phyloP scores from a whole-genome alignment of 2,888 invertebrate genomes.

The Chydorus sphaericus region DNA sequence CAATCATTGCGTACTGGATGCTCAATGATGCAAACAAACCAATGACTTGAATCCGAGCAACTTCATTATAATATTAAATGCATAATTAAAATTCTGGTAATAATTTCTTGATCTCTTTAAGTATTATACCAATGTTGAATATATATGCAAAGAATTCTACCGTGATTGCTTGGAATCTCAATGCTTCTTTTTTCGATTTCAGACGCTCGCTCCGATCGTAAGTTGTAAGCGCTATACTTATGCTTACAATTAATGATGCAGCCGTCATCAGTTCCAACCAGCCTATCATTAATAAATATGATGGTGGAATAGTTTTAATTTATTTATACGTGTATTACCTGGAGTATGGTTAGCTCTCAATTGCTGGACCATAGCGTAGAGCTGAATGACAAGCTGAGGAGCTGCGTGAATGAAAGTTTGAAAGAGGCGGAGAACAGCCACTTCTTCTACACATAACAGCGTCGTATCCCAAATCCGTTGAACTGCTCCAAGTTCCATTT shows the following conservation, averaged over 20 bases:
- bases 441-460: neutral
- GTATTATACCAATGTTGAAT: neutral
- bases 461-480: neutral
- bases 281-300: neutral
- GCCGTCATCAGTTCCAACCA: neutral
- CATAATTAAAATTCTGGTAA: neutral
- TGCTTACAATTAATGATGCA: neutral
- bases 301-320: neutral
- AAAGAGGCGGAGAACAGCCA: neutral
- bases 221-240: neutral
- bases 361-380: neutral
- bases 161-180: neutral
- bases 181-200: neutral
- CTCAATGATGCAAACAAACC: neutral
- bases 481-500: neutral
- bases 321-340: neutral
- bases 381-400: neutral
- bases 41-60: neutral
- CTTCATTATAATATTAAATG: neutral
- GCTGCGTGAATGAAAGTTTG: neutral
- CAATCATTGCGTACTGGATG: neutral
- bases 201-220: neutral
- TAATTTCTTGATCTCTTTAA: neutral
- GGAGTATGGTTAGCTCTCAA: neutral
- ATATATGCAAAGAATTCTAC: neutral